Base-by-base conservation (phyloP, 2,113 vertebrate species). In the Percopsis transmontana region DNA sequence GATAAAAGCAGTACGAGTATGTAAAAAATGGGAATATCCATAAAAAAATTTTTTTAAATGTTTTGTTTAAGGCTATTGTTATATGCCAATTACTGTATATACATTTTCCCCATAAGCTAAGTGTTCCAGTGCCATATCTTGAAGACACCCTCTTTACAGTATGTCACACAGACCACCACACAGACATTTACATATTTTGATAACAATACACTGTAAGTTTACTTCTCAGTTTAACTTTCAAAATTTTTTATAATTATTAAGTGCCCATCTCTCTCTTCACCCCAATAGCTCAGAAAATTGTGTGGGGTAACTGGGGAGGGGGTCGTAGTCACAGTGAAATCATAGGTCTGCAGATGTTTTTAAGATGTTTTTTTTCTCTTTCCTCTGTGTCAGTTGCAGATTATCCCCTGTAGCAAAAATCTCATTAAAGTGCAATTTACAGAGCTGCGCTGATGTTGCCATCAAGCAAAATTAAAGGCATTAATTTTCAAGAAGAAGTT, bases 391-490 rank as follows among this genome's bases (percentile, higher is more conserved):
- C 97, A 96, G 95, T 96, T 96, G 95, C 96, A 97, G 97, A 99
- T 99, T 99, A 99, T 99, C 97, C 97, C 97, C 97, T 96, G 96
- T 99, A 99, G 97, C 97, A 99, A 98, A 98, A 98, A 99, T 97
- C 96, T 99, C 97, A 99, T 99, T 99, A 99, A 99, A 99, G 93
- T 95, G 96, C 97, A 98, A 99, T 99, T 99, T 99, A 98, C 95
- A 94, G 95, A 97, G 95, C 95, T 93, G 92, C 93, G 92, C 95
- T 98, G 97, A 97, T 99, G 96, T 96, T 98, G 94, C 96, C 97
- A 99, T 99, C 96, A 98, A 98, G 94, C 94, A 97, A 98, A 99
- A 99, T 99, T 98, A 98, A 99, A 97, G 94, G 95, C 97, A 97
- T 99, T 98, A 96, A 98, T 99, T 98, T 98, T 97, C 97, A 95